These are phyloP conservation scores for Drosophila leonis DNA, from an alignment of 2,888 invertebrate genomes.

Conservation along the genomic window DNA sequence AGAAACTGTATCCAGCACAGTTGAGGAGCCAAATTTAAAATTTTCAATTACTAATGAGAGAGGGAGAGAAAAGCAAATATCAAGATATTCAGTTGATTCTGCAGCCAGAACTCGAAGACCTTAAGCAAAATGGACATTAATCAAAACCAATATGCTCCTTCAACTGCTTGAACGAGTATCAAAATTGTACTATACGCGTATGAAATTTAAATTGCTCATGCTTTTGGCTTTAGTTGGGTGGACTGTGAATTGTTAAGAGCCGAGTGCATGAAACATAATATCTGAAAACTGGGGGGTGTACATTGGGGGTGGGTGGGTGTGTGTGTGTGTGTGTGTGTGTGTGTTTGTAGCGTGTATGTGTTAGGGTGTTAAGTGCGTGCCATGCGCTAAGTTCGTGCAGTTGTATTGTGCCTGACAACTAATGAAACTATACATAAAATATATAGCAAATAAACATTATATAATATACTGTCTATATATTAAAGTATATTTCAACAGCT, in stretches of 20 bases:
- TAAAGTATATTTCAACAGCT: neutral
- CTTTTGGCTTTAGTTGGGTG: constrained; percentile 27
- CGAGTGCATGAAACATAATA: constrained; percentile 47
- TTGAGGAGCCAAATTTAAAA: no score
- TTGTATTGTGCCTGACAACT: constrained; percentile 17
- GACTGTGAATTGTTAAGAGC: constrained; percentile 15
- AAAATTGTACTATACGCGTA: constrained; percentile 26
- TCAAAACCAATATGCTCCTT: constrained; percentile 4
- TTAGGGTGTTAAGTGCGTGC: constrained; percentile 51
- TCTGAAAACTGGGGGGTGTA: constrained; percentile 3
- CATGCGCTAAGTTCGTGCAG: constrained; percentile 46
- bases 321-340: constrained; percentile 1
- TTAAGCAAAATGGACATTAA: no score
- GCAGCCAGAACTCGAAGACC: no score
- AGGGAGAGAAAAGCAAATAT: no score
- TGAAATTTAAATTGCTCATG: constrained; percentile 62
- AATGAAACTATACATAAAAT: neutral
- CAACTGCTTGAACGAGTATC: neutral
- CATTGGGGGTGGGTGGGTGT: constrained; percentile 12
- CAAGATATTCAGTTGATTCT: no score
- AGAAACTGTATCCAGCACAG: no score
- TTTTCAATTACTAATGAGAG: no score
- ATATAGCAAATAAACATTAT: no score
- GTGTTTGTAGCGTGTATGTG: constrained; percentile 7
- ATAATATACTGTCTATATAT: neutral